These are phyloP conservation scores for Drosophila sechellia DNA, from an alignment of 1,140 invertebrate species.

Conservation along the genomic window DNA sequence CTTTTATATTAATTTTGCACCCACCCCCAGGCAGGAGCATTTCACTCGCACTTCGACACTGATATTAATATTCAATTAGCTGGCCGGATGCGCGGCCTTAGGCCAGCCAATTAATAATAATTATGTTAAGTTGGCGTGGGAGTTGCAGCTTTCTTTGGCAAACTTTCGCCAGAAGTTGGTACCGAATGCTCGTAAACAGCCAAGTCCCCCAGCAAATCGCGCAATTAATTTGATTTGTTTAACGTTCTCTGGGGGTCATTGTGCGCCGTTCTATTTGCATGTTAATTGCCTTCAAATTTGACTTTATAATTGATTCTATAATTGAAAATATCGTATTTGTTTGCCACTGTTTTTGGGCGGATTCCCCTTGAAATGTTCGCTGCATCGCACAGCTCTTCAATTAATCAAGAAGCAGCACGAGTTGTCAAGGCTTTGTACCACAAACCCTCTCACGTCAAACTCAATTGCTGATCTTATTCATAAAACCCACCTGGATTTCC, in stretches of 20 bases:
- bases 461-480: conserved; percentile 67
- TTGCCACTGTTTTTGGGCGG: background rate
- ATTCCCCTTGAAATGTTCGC: background rate
- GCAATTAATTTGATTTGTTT: conserved; percentile 62
- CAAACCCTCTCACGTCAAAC: conserved; percentile 51
- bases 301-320: conserved; percentile 57
- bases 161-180: conserved; percentile 33
- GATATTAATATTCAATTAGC: conserved; percentile 81
- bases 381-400: conserved; percentile 42
- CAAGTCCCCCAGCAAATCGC: conserved; percentile 12
- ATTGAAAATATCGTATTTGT: conserved; percentile 49
- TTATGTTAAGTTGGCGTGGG: conserved; percentile 67
- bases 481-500: conserved; percentile 42
- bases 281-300: conserved; percentile 61
- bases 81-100: conserved; percentile 36
- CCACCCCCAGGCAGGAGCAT: conserved; percentile 10
- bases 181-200: conserved; percentile 24
- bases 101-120: conserved; percentile 71
- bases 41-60: conserved; percentile 67
- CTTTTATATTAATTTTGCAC: conserved; percentile 65
- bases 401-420: conserved; percentile 51
- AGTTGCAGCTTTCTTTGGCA: conserved; percentile 28
- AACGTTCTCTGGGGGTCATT: conserved; percentile 12
- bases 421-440: conserved; percentile 26
- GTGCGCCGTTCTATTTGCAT: conserved; percentile 12